phyloP scores from a whole-genome alignment of 1,140 invertebrate species.

The Penaeus chinensis region DNA sequence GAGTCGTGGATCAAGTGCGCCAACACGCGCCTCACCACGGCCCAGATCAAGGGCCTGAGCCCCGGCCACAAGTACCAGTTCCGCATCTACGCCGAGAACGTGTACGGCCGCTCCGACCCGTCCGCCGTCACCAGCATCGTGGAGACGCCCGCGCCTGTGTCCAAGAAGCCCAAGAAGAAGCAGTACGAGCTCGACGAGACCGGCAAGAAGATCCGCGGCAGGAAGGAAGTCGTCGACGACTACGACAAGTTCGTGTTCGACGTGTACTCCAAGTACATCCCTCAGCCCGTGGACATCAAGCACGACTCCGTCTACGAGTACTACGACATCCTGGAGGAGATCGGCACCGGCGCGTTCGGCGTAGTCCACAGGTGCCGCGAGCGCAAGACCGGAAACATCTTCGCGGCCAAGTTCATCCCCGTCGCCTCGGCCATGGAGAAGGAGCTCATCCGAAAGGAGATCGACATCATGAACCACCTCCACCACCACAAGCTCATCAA shows the following conservation, averaged over 20 bases:
- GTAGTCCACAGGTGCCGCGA: constrained; percentile 98
- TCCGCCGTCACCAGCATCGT: constrained; percentile 86
- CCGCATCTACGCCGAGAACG: constrained; percentile 95
- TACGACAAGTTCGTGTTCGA: constrained; percentile 99
- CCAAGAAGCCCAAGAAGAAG: constrained; percentile 82
- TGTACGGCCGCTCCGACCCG: constrained; percentile 93
- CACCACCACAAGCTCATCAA: constrained; percentile 98
- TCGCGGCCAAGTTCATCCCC: constrained; percentile 99
- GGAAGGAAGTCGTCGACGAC: constrained; percentile 89
- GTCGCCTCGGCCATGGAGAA: constrained; percentile 96
- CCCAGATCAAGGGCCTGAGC: constrained; percentile 86
- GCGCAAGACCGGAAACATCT: constrained; percentile 94
- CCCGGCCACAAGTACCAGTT: constrained; percentile 97
- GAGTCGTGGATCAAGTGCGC: constrained; percentile 95
- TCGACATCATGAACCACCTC: constrained; percentile 98
- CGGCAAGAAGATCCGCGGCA: constrained; percentile 92
- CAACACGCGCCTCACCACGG: constrained; percentile 90
- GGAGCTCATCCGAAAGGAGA: constrained; percentile 96
- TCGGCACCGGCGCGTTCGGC: constrained; percentile 98
- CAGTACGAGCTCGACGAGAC: constrained; percentile 88
- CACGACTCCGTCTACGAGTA: constrained; percentile 92
- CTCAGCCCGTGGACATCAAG: constrained; percentile 96
- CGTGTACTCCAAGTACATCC: constrained; percentile 96
- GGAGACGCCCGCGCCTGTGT: constrained; percentile 73
- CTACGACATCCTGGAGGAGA: constrained; percentile 99